Evolutionary conservation across 2,113 vertebrate species (phyloP).

Genomic region (Azemiops feae): DNA sequence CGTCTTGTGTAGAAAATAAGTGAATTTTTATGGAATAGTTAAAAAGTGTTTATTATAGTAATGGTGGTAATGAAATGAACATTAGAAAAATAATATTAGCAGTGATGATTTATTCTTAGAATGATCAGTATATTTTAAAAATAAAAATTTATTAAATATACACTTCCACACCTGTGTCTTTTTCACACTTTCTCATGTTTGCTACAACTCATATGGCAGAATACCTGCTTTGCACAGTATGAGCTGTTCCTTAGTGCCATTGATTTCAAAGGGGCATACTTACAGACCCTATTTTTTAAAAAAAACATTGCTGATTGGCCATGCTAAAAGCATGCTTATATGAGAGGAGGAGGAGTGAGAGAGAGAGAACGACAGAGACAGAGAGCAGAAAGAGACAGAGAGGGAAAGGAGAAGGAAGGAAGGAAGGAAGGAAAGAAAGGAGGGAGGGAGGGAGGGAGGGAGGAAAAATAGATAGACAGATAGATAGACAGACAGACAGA

Average conservation of each 20-base stretch:
- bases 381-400: background rate
- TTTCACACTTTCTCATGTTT: background rate
- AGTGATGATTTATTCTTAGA: background rate
- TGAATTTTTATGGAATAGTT: background rate
- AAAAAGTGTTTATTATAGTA: background rate
- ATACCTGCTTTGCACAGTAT: background rate
- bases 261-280: background rate
- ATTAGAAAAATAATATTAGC: background rate
- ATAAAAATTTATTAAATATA: background rate
- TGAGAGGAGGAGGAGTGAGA: too few species aligned
- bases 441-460: too few species aligned
- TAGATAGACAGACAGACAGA: rapidly evolving
- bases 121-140: background rate
- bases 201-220: background rate
- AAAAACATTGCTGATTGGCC: background rate
- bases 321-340: rapidly evolving
- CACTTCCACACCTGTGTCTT: background rate
- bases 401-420: too few species aligned
- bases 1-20: background rate
- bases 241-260: background rate
- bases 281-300: background rate
- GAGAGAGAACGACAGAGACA: background rate
- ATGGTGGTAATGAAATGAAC: background rate
- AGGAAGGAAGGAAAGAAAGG: too few species aligned
- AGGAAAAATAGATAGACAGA: background rate